Base-by-base conservation (phyloP, 2,113 vertebrate genomes). In the Cercopithecus mona region DNA sequence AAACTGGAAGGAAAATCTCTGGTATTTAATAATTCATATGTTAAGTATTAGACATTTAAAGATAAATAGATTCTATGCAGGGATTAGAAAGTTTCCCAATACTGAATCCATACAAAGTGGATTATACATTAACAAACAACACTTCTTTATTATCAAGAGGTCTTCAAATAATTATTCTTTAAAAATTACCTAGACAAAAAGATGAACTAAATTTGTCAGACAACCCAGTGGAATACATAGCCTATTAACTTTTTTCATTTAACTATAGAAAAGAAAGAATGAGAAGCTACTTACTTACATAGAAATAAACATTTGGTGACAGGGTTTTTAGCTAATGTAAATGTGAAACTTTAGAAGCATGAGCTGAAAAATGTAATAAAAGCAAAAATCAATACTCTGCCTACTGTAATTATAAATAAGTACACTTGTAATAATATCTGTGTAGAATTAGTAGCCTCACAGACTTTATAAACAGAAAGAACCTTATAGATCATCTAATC, bases 191-290 rank as follows among this genome's bases (percentile, higher is more conserved):
- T 73, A 25, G 30, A 64, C 81, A 88, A 93, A 40, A 90, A 88
- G 35, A 76, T 86, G 23, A 81, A 93, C 25, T 52, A 50, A 75
- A 81, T 64, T 88, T 97, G 38, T 82, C 32, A 88, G 40, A 93
- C 32, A 87, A 93, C 43, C 17, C 13, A 90, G 57, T 78, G 35
- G 64, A 83, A 90, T 85, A 90, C 13, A 95, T 1, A 76, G 48
- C 14, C 40, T 81, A 57, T 57, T 90, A 90, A 76, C 8, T 80
- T 78, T 79, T 93, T 72, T 92, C 48, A 89, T 55, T 86, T 88
- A 95, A 85, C 38, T 96, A 95, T 8, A 90, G 30, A 88, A 82
- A 64, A 93, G 81, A 90, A 96, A 94, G 93, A 84, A 2, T 85
- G 50, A 16, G 14, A 85, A 50, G 13, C 55, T 87, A 96, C 25